Base-by-base conservation (phyloP, 1,140 invertebrate genomes). In the Aphidius ervi region DNA sequence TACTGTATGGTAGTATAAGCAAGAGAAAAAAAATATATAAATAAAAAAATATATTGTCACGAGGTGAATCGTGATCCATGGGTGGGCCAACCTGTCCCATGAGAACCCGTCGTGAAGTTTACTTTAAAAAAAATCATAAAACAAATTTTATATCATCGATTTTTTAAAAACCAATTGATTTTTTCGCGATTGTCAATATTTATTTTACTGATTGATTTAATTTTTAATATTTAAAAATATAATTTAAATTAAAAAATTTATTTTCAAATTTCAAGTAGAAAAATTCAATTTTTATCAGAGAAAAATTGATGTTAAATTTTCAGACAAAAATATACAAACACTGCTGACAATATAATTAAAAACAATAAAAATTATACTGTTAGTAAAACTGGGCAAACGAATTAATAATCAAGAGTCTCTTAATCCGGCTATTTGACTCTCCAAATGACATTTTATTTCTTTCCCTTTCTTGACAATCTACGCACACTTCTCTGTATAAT, bases 341-440 rank as follows among this genome's bases (percentile, higher is more conserved):
- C 5, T 16, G 9, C 16, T 7, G 9, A 10, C 8, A 23, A 20
- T 58, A 9, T 41, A 41, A 16, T 46, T 46, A 6, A 56, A 52
- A 46, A 39, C 5, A 46, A 52, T 1, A 57, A 10, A 46, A 54
- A 31, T 3, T 3, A 31, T 31, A 31, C 1, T 31, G 23, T 1
- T 31, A 31, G 2, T 3, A 2, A 31, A 31, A 31, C 23, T 31
- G 23, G 23, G 23, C 56, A 59, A 58, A 46, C 56, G 62, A 63
- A 66, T 66, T 66, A 66, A 66, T 63, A 59, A 66, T 52, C 56
- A 41, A 42, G 59, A 63, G 62, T 63, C 62, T 59, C 59, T 65
- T 67, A 67, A 67, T 67, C 65, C 58, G 65, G 52, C 65, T 65
- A 67, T 67, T 67, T 67, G 58, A 57, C 59, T 67, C 52, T 40